phyloP scores from a whole-genome alignment of 2,888 invertebrate species.

The Diplolepis rosae region DNA sequence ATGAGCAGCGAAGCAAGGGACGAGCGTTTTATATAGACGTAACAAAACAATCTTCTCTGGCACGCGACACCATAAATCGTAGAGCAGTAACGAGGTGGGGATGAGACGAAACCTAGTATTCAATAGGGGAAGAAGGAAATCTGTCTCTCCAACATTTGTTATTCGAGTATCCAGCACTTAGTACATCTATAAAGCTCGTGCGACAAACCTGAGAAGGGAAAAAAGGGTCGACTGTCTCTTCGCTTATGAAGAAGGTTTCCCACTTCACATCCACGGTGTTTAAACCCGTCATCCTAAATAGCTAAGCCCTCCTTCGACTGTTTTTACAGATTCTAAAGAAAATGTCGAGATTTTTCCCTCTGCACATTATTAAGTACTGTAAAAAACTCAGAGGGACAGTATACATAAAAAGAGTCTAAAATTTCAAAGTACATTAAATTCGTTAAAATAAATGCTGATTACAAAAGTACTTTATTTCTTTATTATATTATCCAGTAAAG shows the following conservation, averaged over 20 bases:
- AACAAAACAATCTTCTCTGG: conserved; percentile 60
- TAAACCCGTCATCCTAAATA: conserved; percentile 28
- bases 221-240: not conserved
- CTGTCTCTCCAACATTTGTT: conserved; percentile 55
- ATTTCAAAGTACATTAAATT: not conserved
- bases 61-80: conserved; percentile 56
- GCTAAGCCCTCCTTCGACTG: conserved; percentile 12
- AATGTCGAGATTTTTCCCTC: not conserved
- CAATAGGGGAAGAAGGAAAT: conserved; percentile 44
- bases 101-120: conserved; percentile 28
- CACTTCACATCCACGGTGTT: conserved; percentile 28
- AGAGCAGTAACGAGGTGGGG: conserved; percentile 34
- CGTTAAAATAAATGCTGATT: no score
- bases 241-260: conserved; percentile 8
- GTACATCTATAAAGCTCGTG: conserved; percentile 54
- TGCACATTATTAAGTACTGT: not conserved
- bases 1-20: conserved; percentile 26
- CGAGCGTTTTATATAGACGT: conserved; percentile 51
- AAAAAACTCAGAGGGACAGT: not conserved
- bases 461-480: no score
- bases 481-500: no score
- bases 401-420: not conserved
- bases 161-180: conserved; percentile 51
- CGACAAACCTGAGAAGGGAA: not conserved
- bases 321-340: conserved; percentile 16